phyloP scores from a whole-genome alignment of 2,888 invertebrate genomes.

The Dermolepida albohirtum region DNA sequence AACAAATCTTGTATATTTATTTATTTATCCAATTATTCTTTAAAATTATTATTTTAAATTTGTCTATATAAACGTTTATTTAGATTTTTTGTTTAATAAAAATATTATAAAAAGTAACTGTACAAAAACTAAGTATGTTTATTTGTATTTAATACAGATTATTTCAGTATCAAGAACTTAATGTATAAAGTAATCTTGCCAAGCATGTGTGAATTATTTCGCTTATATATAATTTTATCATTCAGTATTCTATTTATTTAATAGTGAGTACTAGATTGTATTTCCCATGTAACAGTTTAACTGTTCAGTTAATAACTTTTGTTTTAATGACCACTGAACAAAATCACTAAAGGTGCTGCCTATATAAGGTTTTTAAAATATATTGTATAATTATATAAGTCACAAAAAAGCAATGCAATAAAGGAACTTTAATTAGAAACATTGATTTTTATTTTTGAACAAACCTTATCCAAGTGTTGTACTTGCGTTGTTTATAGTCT shows the following conservation, averaged over 20 bases:
- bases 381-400: slow-evolving; percentile 20
- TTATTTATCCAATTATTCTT: neutral
- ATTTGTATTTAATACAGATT: slow-evolving; percentile 38
- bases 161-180: neutral
- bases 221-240: slow-evolving; percentile 33
- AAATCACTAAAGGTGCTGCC: slow-evolving; percentile 18
- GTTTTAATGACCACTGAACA: neutral
- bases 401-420: slow-evolving; percentile 27
- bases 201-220: slow-evolving; percentile 40
- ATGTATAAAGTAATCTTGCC: slow-evolving; percentile 36
- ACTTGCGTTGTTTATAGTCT: too few relatives aligned
- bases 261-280: neutral
- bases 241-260: slow-evolving; percentile 40
- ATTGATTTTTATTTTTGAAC: slow-evolving; percentile 2
- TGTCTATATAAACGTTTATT: slow-evolving; percentile 23
- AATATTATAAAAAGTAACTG: neutral
- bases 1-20: neutral
- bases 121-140: slow-evolving; percentile 12
- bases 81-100: neutral
- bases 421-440: slow-evolving; percentile 21
- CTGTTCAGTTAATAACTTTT: slow-evolving; percentile 11
- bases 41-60: slow-evolving; percentile 8
- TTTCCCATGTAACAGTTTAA: slow-evolving; percentile 15
- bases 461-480: too few relatives aligned
- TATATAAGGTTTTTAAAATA: slow-evolving; percentile 11